Evolutionary conservation across 2,888 invertebrate species (phyloP).

Genomic region (Caradrina kadenii): DNA sequence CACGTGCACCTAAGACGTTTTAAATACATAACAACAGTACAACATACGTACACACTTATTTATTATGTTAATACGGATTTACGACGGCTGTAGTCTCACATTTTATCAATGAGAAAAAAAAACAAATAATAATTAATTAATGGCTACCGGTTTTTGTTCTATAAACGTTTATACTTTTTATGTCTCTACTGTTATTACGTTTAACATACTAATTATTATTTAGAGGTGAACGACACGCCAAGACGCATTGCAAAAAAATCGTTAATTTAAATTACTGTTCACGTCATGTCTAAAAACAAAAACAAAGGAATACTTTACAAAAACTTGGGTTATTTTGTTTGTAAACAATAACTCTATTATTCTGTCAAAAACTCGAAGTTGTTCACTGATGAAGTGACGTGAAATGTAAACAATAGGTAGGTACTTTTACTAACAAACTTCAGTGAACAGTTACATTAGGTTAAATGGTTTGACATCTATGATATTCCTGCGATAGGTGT

Average conservation of each 20-base stretch:
- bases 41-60: too few species aligned
- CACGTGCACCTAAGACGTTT: too few species aligned
- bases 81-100: neutral
- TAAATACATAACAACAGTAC: too few species aligned
- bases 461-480: constrained; percentile 12
- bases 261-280: neutral
- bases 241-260: neutral
- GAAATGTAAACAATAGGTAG: neutral
- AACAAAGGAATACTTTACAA: neutral
- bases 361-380: constrained; percentile 32
- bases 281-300: constrained; percentile 10
- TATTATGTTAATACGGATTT: too few species aligned
- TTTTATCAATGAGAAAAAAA: too few species aligned
- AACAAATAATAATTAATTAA: too few species aligned
- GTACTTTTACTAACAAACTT: neutral
- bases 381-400: constrained; percentile 4
- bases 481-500: constrained; percentile 30
- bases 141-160: neutral
- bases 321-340: constrained; percentile 17
- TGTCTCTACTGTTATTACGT: neutral
- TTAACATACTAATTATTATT: constrained; percentile 2
- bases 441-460: constrained; percentile 7
- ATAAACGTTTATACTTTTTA: neutral
- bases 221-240: neutral
- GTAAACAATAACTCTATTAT: constrained; percentile 31